Base-by-base conservation (phyloP, 2,888 invertebrate species). In the Heliconius charithonia region DNA sequence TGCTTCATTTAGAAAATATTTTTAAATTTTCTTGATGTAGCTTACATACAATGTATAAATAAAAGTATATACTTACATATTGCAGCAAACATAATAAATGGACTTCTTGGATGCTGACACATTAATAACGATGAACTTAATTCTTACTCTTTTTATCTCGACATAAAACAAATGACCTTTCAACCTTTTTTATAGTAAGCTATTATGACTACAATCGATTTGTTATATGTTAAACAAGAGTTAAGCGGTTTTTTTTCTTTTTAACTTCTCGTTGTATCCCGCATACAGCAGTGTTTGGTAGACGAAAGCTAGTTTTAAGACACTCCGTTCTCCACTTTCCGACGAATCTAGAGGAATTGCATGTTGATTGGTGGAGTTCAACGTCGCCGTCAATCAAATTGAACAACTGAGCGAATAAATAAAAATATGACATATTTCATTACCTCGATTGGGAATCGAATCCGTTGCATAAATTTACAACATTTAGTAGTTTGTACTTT, bases 61-160 rank as follows among this genome's bases (percentile, higher is more conserved):
- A 41, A 41, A 12, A 41, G 41, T 41, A 4, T 41, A 41, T 29
- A 29, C 3, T 2, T 41, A 41, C 41, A 59, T 62, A 32, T 25
- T 67, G 32, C 71, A 72, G n/a, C 32, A 22, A 59, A 59, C 32
- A 12, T 59, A 59, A 72, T 72, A 59, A 66, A 72, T 72, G 56
- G n/a, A n/a, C 56, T 72, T 56, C 72, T 72, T 59, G 59, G 72
- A 32, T 32, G 7, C 32, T 72, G 59, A 72, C 32, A 71, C 51
- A 71, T 71, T 56, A 56, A 56, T 71, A 71, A 71, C 56, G 29
- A 32, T 59, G 29, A 59, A 32, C 72, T 59, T 56, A 72, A 59
- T 72, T 72, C 72, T 72, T 72, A 7, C 56, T 72, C n/a, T 72
- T 72, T 72, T 56, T n/a, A 66, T 66, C 66, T 37, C 66, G 32